Evolutionary conservation across 2,888 invertebrate genomes (phyloP).

Genomic region (Drosophila pseudotalamancana): DNA sequence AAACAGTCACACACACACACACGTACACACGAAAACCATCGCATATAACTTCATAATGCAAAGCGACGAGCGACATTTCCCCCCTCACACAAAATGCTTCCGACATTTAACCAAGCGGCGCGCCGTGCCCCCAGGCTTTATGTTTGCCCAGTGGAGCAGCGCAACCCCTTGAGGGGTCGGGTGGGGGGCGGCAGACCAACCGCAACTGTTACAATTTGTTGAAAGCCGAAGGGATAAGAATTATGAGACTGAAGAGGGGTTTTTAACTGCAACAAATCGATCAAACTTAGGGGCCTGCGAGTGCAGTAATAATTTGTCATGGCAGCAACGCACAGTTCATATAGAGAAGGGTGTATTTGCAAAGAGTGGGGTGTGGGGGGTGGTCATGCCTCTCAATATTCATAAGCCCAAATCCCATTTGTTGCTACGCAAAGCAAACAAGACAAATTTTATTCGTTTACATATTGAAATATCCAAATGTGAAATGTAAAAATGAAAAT

Average conservation of each 20-base stretch:
- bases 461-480: slow-evolving; percentile 72
- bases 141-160: slow-evolving; percentile 52
- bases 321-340: slow-evolving; percentile 19
- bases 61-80: slow-evolving; percentile 41
- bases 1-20: neutral
- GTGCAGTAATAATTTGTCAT: slow-evolving; percentile 51
- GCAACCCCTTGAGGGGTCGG: slow-evolving; percentile 3
- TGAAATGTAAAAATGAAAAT: slow-evolving; percentile 70
- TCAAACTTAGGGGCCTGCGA: slow-evolving; percentile 58
- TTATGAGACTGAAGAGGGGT: too few species aligned
- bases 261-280: slow-evolving; percentile 63
- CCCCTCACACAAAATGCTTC: slow-evolving; percentile 32
- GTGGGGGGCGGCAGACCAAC: slow-evolving; percentile 41
- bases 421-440: slow-evolving; percentile 39
- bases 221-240: slow-evolving; percentile 16
- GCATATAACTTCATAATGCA: slow-evolving; percentile 46
- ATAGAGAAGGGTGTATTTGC: slow-evolving; percentile 15
- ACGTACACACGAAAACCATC: neutral
- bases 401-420: slow-evolving; percentile 75
- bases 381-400: slow-evolving; percentile 42
- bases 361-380: too few species aligned
- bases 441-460: slow-evolving; percentile 68
- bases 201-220: slow-evolving; percentile 69
- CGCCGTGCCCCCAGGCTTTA: slow-evolving; percentile 57
- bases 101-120: slow-evolving; percentile 52